Evolutionary conservation across 2,888 invertebrate species (phyloP).

Genomic region (Agrochola lychnidis): DNA sequence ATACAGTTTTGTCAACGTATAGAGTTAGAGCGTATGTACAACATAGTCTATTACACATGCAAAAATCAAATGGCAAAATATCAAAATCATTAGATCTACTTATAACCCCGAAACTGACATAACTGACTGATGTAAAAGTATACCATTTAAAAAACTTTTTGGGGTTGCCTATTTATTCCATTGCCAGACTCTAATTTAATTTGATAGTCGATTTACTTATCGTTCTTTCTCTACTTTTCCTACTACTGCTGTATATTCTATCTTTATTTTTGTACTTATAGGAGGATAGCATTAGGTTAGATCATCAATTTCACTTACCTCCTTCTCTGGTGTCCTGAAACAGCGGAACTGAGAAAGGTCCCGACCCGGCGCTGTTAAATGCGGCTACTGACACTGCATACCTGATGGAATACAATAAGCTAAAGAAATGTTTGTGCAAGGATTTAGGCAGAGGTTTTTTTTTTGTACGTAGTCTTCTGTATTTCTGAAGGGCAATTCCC

Average conservation of each 20-base stretch:
- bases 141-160: too few relatives aligned
- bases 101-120: too few relatives aligned
- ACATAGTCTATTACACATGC: too few relatives aligned
- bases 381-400: constrained; percentile 96
- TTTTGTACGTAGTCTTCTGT: not conserved
- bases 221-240: not conserved
- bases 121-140: too few relatives aligned
- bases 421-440: not conserved
- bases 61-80: too few relatives aligned
- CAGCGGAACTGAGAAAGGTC: constrained; percentile 94
- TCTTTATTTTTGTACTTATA: not conserved
- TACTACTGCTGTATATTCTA: not conserved
- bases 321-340: constrained; percentile 96
- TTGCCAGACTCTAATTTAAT: too few relatives aligned
- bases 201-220: not conserved
- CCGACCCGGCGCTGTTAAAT: constrained; percentile 95
- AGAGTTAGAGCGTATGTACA: too few relatives aligned
- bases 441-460: too few relatives aligned
- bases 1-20: too few relatives aligned
- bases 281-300: not conserved
- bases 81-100: too few relatives aligned
- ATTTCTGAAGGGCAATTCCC: too few relatives aligned
- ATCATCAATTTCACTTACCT: constrained; percentile 86
- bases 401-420: constrained; percentile 81
- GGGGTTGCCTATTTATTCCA: too few relatives aligned